Conservation (phyloP, 2,888 invertebrate genomes). For the Spicauda simplicius region DNA sequence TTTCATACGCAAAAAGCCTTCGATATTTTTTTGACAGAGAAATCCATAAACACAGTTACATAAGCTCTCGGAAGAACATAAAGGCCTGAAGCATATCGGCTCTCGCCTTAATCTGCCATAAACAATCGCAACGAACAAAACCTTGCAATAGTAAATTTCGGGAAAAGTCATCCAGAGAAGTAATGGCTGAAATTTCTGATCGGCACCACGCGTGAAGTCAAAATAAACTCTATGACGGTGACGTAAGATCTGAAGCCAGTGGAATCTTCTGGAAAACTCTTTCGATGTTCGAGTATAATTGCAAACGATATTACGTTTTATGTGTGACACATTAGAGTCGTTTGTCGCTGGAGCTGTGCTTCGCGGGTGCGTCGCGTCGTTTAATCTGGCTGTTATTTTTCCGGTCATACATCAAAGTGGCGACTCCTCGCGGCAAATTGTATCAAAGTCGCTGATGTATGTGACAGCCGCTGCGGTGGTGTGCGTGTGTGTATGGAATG, state of each 20-base stretch:
- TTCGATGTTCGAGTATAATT: constrained; percentile 18
- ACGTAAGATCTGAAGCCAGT: neutral
- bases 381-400: constrained; percentile 73
- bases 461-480: constrained; percentile 37
- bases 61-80: constrained; percentile 37
- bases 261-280: constrained; percentile 1
- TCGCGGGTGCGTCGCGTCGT: constrained; percentile 22
- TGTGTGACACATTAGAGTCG: constrained; percentile 19
- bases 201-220: constrained; percentile 35
- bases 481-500: constrained; percentile 13
- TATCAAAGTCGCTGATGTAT: constrained; percentile 74
- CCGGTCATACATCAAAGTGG: constrained; percentile 75
- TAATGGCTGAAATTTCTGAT: constrained; percentile 67
- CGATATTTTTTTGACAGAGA: constrained; percentile 8
- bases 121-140: constrained; percentile 37
- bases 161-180: constrained; percentile 60
- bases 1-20: neutral
- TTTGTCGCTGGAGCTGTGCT: constrained; percentile 20
- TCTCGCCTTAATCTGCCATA: constrained; percentile 38
- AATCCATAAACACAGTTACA: constrained; percentile 34
- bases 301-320: constrained; percentile 27
- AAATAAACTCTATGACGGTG: neutral
- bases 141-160: constrained; percentile 51
- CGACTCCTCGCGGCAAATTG: constrained; percentile 68
- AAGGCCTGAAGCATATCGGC: constrained; percentile 36